A percentile compares a stretch with the other conserved stretches of the same genome.
phyloP scores from a whole-genome alignment of 1,140 invertebrate genomes.

The Helicoverpa zea region DNA sequence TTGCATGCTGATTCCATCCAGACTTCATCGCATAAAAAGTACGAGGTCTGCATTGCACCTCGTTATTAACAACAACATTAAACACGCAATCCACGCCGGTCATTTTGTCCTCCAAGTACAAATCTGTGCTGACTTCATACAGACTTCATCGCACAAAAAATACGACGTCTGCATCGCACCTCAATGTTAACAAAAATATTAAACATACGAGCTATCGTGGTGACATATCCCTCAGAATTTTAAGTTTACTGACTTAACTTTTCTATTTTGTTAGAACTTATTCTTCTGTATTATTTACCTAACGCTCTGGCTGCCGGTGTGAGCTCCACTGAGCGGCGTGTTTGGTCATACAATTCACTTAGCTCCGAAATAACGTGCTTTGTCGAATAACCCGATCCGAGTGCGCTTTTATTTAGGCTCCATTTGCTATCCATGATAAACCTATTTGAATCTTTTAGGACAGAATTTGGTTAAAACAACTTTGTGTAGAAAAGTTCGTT shows the following conservation, averaged over 20 bases:
- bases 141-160: too few relatives aligned
- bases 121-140: too few relatives aligned
- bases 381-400: not conserved
- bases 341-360: conserved; percentile 29
- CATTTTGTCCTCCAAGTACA: too few relatives aligned
- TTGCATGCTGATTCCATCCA: too few relatives aligned
- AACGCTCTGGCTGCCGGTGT: not conserved
- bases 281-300: not conserved
- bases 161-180: too few relatives aligned
- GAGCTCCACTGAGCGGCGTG: conserved; percentile 10
- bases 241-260: not conserved
- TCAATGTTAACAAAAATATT: too few relatives aligned
- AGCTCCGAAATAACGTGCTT: conserved; percentile 14
- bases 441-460: not conserved
- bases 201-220: too few relatives aligned
- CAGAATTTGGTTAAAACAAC: not conserved
- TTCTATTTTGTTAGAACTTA: not conserved
- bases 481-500: not conserved
- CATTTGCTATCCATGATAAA: not conserved
- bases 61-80: too few relatives aligned
- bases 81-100: too few relatives aligned
- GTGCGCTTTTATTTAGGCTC: conserved; percentile 7
- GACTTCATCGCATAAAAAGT: too few relatives aligned
- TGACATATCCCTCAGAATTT: too few relatives aligned
- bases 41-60: too few relatives aligned